Evolutionary conservation across 2,797 vertebrate genomes (phyloP).

Genomic region (Pelodytes ibericus): DNA sequence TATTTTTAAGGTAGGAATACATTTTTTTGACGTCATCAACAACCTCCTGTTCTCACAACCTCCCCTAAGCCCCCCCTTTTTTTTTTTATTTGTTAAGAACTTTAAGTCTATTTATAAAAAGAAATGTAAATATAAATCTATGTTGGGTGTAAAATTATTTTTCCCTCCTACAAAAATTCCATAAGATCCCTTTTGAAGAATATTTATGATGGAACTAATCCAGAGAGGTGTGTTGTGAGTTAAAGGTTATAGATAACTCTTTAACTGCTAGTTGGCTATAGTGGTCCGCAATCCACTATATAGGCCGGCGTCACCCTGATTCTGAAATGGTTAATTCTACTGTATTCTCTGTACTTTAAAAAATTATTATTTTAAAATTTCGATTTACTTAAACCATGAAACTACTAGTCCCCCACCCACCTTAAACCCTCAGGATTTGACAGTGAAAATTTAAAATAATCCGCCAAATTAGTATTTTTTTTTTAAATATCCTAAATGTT

Average conservation of each 20-base stretch:
- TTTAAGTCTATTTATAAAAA: slow-evolving; percentile 79
- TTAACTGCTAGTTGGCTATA: background rate
- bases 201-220: background rate
- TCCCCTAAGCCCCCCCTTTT: background rate
- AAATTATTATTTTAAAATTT: too few relatives aligned
- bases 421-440: background rate
- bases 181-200: too few relatives aligned
- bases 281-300: background rate
- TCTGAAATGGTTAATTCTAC: background rate
- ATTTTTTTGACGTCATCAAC: slow-evolving; percentile 59
- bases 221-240: background rate
- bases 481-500: too few relatives aligned
- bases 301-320: background rate
- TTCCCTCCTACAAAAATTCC: too few relatives aligned
- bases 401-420: too few relatives aligned
- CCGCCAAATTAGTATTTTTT: too few relatives aligned
- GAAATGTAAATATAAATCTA: slow-evolving; percentile 79
- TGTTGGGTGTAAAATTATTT: slow-evolving; percentile 4
- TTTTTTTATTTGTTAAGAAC: background rate
- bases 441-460: background rate
- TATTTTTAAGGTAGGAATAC: slow-evolving; percentile 82
- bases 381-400: too few relatives aligned
- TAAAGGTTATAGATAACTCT: background rate
- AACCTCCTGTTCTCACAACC: background rate
- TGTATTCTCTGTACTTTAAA: background rate